Conservation (phyloP, 2,797 vertebrate species). For the Luscinia luscinia region DNA sequence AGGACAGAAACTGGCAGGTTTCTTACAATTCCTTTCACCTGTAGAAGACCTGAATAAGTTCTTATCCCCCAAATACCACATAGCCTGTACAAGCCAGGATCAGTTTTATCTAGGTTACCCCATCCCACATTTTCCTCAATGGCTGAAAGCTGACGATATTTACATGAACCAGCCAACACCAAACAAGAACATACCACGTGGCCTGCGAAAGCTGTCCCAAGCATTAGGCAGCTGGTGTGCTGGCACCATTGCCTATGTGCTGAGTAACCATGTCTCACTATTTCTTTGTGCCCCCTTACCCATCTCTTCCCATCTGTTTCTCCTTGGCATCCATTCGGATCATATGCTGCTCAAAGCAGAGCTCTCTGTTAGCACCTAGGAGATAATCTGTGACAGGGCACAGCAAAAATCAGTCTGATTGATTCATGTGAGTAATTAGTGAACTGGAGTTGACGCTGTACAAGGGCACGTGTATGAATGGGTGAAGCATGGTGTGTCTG, state of each 20-base stretch:
- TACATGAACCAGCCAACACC: not conserved
- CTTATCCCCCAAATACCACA: not conserved
- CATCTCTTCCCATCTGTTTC: constrained; percentile 37
- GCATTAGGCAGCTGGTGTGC: constrained; percentile 14
- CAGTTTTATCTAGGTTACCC: not conserved
- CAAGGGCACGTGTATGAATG: not conserved
- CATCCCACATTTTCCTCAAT: not conserved
- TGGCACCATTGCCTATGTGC: constrained; percentile 3
- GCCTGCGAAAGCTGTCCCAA: constrained; percentile 31
- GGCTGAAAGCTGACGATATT: not conserved
- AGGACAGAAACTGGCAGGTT: not conserved
- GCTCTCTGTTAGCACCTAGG: not conserved
- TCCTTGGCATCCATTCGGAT: not conserved
- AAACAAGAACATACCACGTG: not conserved
- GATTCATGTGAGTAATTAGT: not conserved
- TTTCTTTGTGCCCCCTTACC: not conserved
- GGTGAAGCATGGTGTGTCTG: constrained; percentile 8
- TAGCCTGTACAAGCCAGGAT: not conserved
- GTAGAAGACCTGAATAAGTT: not conserved
- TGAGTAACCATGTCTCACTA: constrained; percentile 41
- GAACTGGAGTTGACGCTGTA: fast-evolving
- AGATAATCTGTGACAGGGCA: not conserved
- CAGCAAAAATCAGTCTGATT: not conserved
- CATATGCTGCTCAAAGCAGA: not conserved
- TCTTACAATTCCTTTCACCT: not conserved